Percentiles rank a stretch among this genome's conserved stretches.
Evolutionary conservation across 2,888 invertebrate genomes (phyloP).

Genomic region (Epiblema foenella): DNA sequence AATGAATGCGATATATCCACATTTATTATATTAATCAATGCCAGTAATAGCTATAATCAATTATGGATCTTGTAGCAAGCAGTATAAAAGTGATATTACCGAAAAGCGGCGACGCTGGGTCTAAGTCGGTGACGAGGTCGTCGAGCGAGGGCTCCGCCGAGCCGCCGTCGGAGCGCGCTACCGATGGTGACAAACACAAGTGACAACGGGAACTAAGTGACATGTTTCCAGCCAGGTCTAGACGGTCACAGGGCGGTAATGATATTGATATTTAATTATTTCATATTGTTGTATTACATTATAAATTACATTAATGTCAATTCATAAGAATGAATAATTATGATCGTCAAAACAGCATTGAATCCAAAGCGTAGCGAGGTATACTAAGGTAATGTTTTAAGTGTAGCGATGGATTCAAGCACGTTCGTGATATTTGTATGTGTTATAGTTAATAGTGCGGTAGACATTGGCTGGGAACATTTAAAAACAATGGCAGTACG

Average conservation of each 20-base stretch:
- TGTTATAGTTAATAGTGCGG: background rate
- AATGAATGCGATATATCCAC: no score
- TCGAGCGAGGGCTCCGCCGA: slow-evolving; percentile 70
- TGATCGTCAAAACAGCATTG: no score
- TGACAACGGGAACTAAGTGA: slow-evolving; percentile 45
- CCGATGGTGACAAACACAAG: slow-evolving; percentile 47
- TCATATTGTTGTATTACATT: no score
- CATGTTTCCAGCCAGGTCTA: background rate
- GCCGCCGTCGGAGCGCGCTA: slow-evolving; percentile 80
- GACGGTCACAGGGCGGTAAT: background rate
- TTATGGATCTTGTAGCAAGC: slow-evolving; percentile 45
- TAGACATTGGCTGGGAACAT: slow-evolving; percentile 22
- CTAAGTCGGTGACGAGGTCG: slow-evolving; percentile 80
- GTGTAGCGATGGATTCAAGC: background rate
- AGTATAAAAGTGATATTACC: slow-evolving; percentile 72
- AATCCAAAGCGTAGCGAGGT: background rate
- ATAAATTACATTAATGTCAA: no score
- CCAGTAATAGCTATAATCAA: background rate
- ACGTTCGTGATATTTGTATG: background rate
- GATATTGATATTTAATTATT: no score
- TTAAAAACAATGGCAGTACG: background rate
- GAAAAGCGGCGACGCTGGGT: slow-evolving; percentile 80
- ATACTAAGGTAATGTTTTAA: background rate
- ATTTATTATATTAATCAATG: no score
- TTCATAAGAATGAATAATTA: no score